Conservation (phyloP, 2,888 invertebrate genomes). For the Polydrusus pterygomalis region DNA sequence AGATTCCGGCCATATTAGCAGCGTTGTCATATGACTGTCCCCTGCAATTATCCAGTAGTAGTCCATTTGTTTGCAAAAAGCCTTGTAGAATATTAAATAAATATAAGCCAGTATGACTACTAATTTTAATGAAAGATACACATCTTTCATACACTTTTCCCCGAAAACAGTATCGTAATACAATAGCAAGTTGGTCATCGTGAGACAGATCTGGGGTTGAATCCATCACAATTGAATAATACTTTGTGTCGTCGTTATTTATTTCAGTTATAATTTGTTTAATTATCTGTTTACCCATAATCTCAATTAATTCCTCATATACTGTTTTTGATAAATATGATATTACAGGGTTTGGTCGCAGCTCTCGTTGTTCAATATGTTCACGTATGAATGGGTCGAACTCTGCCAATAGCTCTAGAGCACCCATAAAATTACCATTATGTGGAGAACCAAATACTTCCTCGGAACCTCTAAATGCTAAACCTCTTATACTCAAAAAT, state of each 20-base stretch:
- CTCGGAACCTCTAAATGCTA: neutral
- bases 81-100: neutral
- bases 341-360: neutral
- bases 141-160: slow-evolving; percentile 4
- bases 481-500: neutral
- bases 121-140: neutral
- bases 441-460: neutral
- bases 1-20: neutral
- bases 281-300: neutral
- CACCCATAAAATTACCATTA: slow-evolving; percentile 5
- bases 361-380: neutral
- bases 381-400: neutral
- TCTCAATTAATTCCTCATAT: slow-evolving; percentile 13
- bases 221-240: neutral
- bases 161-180: slow-evolving; percentile 14
- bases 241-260: neutral
- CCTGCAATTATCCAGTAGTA: neutral
- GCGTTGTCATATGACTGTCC: slow-evolving; percentile 2
- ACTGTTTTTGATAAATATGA: slow-evolving; percentile 4
- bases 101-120: neutral
- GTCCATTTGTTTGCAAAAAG: neutral
- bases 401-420: slow-evolving; percentile 5
- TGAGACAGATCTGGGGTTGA: neutral
- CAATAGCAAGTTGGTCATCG: neutral
- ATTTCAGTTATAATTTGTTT: neutral